These are phyloP conservation scores for Trissolcus japonicus DNA, from an alignment of 2,888 invertebrate genomes.

Conservation along the genomic window DNA sequence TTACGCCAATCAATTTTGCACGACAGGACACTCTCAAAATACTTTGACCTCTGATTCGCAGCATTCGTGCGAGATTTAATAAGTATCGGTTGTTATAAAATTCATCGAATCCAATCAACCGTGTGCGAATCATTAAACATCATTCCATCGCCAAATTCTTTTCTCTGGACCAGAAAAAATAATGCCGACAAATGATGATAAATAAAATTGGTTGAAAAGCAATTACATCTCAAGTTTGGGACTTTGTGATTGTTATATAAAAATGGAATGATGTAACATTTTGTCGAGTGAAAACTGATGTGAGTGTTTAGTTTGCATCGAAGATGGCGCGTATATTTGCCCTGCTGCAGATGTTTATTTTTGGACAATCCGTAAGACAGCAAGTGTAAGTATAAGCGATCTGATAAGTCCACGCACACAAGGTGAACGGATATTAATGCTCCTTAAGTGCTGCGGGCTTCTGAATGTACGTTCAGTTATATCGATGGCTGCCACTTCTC, in stretches of 20 bases:
- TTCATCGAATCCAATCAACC: constrained; percentile 4
- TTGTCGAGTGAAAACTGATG: not conserved
- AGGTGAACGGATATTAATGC: constrained; percentile 66
- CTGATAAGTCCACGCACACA: constrained; percentile 64
- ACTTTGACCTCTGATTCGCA: constrained; percentile 27
- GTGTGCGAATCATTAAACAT: no score
- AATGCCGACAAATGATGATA: no score
- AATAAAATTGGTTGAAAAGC: no score
- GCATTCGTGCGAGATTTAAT: constrained; percentile 19
- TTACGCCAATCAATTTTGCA: constrained; percentile 43
- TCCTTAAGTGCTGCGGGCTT: constrained; percentile 56
- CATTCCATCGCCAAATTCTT: no score
- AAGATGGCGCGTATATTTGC: constrained; percentile 32
- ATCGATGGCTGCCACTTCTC: constrained; percentile 54
- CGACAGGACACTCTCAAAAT: constrained; percentile 23
- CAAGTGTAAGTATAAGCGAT: constrained; percentile 52
- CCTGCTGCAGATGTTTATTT: constrained; percentile 56
- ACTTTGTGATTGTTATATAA: no score
- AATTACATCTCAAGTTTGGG: no score
- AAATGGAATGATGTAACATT: no score
- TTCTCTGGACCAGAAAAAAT: no score
- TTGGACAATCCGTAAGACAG: constrained; percentile 58
- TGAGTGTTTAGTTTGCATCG: constrained; percentile 27
- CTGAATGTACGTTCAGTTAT: constrained; percentile 28
- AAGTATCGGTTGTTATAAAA: not conserved